Evolutionary conservation across 1,140 invertebrate species (phyloP), one percentile per base, ranked within the genome.

Genomic region (Charaxes varanes): DNA sequence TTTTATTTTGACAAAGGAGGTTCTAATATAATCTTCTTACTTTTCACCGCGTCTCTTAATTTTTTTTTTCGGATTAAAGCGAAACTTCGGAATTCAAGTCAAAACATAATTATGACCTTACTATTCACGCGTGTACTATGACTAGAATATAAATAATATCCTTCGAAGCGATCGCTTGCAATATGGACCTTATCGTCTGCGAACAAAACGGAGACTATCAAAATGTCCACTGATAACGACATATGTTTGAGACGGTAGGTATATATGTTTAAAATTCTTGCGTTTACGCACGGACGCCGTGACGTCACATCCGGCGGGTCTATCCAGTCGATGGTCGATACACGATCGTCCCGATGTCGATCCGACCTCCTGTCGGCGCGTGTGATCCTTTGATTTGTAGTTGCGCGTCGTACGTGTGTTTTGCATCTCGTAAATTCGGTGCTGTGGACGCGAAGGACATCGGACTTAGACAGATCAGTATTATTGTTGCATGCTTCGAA

Each of bases 261-360:
- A n/a, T n/a, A n/a, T n/a, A n/a, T 82, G 72, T 82, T 79, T 78
- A 76, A 77, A 76, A 79, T 82, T 76, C 72, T 76, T 62, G 59
- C 57, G 72, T 74, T 72, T 76, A 76, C 71, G 73, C 64, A 48
- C 54, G 58, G 69, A 59, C 54, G 57, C 41, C 37, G 58, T 68
- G 66, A 74, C 77, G 77, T 79, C 77, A 82, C 70, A 62, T 79
- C 77, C 77, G 68, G 50, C 51, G 42, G 57, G 54, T 52, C 58
- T 64, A 64, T 70, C 64, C 61, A 48, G 49, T 59, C 56, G 61
- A 71, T 65, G 60, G 55, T 50, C 66, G 68, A 68, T 71, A 58
- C 56, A 34, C 58, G 62, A 66, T 62, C 59, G 61, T 69, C 42
- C 52, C 67, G 69, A 78, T 66, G 65, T 66, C 62, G 70, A 73